phyloP scores from a whole-genome alignment of 2,797 vertebrate species.

The Crocodylus rhombifer region DNA sequence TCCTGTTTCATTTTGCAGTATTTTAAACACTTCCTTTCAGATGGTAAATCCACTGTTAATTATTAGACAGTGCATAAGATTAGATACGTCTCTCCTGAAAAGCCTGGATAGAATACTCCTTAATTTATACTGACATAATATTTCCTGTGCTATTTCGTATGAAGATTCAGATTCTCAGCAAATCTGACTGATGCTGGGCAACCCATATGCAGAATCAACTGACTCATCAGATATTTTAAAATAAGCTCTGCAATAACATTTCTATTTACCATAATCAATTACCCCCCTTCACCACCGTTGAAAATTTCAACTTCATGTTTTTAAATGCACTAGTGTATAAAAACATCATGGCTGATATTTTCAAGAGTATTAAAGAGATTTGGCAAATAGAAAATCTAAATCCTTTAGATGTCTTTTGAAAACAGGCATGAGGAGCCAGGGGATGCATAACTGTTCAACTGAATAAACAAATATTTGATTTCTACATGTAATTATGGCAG shows the following conservation, averaged over 20 bases:
- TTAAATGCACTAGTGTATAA: neutral
- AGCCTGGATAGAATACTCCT: constrained; percentile 30
- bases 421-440: neutral
- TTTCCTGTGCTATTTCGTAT: constrained; percentile 44
- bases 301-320: neutral
- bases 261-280: neutral
- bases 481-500: neutral
- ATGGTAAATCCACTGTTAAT: constrained; percentile 65
- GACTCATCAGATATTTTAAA: constrained; percentile 32
- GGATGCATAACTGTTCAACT: neutral
- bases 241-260: neutral
- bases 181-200: constrained; percentile 17
- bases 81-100: constrained; percentile 57
- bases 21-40: constrained; percentile 57
- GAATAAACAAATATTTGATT: neutral
- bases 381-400: neutral
- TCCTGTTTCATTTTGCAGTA: constrained; percentile 59
- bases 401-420: neutral
- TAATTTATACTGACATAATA: neutral
- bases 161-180: constrained; percentile 24
- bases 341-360: neutral
- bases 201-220: constrained; percentile 3
- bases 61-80: constrained; percentile 57
- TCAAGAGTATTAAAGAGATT: neutral
- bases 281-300: neutral